A percentile compares a stretch with the other conserved stretches of the same genome.
phyloP scores from a whole-genome alignment of 2,797 vertebrate species.

The Craterocephalus amniculus region DNA sequence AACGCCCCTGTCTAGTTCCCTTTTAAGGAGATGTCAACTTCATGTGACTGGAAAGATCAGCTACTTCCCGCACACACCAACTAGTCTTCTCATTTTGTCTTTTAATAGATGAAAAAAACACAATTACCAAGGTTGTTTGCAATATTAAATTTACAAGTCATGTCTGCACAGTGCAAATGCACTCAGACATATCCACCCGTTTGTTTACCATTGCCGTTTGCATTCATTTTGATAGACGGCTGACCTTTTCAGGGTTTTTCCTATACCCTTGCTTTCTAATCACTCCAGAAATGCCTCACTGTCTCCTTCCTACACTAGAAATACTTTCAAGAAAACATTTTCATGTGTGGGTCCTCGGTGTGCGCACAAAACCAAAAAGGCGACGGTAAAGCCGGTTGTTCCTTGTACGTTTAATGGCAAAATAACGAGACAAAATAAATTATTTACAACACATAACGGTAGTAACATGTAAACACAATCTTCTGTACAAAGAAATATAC shows the following conservation, averaged over 20 bases:
- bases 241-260: conserved; percentile 18
- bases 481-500: conserved; percentile 99
- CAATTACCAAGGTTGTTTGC: too few species aligned
- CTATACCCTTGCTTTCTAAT: conserved; percentile 15
- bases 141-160: not conserved
- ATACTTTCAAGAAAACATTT: conserved; percentile 10
- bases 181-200: not conserved
- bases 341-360: conserved; percentile 3
- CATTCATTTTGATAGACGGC: not conserved
- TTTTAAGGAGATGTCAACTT: conserved; percentile 31
- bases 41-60: not conserved
- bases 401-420: conserved; percentile 96
- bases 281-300: conserved; percentile 16
- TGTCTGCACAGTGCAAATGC: not conserved
- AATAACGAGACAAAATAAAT: conserved; percentile 95
- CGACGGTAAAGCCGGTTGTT: conserved; percentile 63
- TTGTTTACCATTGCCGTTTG: not conserved
- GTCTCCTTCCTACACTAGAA: not conserved
- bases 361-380: not conserved
- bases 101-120: not conserved
- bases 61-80: not conserved
- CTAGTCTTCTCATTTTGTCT: not conserved
- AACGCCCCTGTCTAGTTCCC: not conserved
- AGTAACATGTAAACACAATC: conserved; percentile 93
- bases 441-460: conserved; percentile 93